Evolutionary conservation across 2,113 vertebrate species (phyloP), one percentile per base, ranked within the genome.

Genomic region (Galeopterus variegatus): DNA sequence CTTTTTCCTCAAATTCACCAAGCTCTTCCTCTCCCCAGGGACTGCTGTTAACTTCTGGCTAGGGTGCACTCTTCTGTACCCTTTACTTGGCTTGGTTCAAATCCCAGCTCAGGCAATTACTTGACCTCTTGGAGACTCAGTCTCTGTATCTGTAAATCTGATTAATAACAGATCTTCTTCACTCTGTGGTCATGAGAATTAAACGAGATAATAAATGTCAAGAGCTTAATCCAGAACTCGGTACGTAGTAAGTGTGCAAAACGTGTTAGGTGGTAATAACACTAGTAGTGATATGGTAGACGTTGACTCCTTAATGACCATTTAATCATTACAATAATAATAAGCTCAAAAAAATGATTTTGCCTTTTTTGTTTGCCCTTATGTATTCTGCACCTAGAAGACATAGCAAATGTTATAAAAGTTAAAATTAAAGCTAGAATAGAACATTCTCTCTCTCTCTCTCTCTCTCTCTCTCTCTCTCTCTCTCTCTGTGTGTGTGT

Each of bases 61-160:
- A 54, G 64, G 75, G 69, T 60, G 64, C 36, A 65, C 21, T 58
- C 54, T 48, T 69, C 26, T 23, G 33, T 91, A 1, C 6, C 67
- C 36, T 81, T 93, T 67, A 52, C 41, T 28, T 64, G 36, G 12
- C 64, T 87, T 67, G 18, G 31, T 90, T 96, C 76, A 85, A 72
- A 96, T 95, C 56, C 79, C 6, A 93, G 24, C 67, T 82, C 50
- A 28, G 88, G 80, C 70, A 83, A 45, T 64, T 60, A 77, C 26
- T 26, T 52, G 79, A 58, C 24, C 19, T 77, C 62, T 82, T 86
- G 21, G 69, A 73, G 56, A 54, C 31, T 84, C 10, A 15, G 21
- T 73, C 41, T 81, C 67, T n/a, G 56, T 64, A 70, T 92, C 50
- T 86, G 28, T 36, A 45, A 77, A 90, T 79, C 24, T 21, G 14